phyloP scores from a whole-genome alignment of 2,797 vertebrate genomes.

The Acestrorhynchus altus region DNA sequence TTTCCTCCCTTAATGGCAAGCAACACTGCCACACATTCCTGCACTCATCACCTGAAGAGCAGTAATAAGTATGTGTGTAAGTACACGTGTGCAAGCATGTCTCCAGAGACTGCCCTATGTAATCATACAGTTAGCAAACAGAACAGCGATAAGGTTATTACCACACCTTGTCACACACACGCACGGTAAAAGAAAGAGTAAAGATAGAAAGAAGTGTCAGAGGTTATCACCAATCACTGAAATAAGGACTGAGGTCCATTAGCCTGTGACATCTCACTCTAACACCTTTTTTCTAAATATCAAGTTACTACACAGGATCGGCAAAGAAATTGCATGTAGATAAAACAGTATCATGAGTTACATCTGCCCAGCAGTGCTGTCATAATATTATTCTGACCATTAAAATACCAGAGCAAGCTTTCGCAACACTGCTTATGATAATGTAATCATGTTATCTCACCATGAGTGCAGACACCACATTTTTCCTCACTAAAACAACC shows the following conservation, averaged over 20 bases:
- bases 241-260: not conserved
- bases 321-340: not conserved
- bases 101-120: conserved; percentile 20
- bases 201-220: not conserved
- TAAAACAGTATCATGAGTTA: not conserved
- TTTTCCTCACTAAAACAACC: conserved; percentile 33
- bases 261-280: not conserved
- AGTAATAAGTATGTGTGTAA: conserved; percentile 19
- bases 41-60: conserved; percentile 16
- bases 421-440: conserved; percentile 32
- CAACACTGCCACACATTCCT: not conserved
- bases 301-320: not conserved
- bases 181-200: not conserved
- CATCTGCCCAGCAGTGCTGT: not conserved
- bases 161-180: conserved; percentile 41
- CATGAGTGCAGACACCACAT: conserved; percentile 6
- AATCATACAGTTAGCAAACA: conserved; percentile 46
- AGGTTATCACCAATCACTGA: not conserved
- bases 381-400: not conserved
- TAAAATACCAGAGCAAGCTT: conserved; percentile 19
- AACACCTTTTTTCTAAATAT: not conserved
- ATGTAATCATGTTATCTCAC: conserved; percentile 49
- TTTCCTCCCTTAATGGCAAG: not conserved
- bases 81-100: conserved; percentile 19
- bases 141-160: conserved; percentile 45